Base-by-base conservation (phyloP, 2,113 vertebrate genomes). In the Mormoops blainvillei region DNA sequence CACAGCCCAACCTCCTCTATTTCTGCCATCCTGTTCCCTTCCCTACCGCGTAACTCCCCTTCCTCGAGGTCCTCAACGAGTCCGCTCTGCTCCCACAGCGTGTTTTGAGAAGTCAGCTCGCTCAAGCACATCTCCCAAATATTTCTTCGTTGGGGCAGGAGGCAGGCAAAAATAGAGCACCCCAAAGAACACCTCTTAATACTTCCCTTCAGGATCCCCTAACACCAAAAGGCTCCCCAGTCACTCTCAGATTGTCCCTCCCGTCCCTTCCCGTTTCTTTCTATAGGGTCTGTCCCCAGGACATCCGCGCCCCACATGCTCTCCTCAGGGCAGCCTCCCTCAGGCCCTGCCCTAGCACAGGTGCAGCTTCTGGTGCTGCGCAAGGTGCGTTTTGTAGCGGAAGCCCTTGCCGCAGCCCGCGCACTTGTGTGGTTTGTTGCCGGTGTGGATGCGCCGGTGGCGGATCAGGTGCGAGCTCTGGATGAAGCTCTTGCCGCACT, bases 401-500 rank as follows among this genome's bases (percentile, higher is more conserved):
- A 98, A 98, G 33, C 87, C 88, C 84, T 97, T 98, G 82, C 95
- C 97, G 5, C 97, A 97, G 41, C 96, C 81, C 0, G 85, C 12
- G 50, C 95, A 98, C 74, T 94, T 92, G 89, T 97, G 98, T 1
- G 92, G 94, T 86, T 97, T 98, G 96, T 98, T 97, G 61, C 96
- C 87, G 0, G 95, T 93, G 86, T 98, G 98, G 93, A 98, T 97
- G 87, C 20, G 56, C 77, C 96, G 97, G 28, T 98, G 97, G 33
- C 95, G 97, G 80, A 96, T 96, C 19, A 97, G 13, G 8, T 97
- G 97, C 16, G 94, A 63, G 4, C 98, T 97, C 92, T 97, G 96
- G 61, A 96, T 97, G 95, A 98, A 98, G 97, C 97, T 97, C 74
- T 98, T 98, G 94, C 94, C 97, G 26, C 96, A 97, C 8, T 97